These are phyloP conservation scores for Bostrychus sinensis DNA, from an alignment of 2,113 vertebrate genomes.

Conservation along the genomic window DNA sequence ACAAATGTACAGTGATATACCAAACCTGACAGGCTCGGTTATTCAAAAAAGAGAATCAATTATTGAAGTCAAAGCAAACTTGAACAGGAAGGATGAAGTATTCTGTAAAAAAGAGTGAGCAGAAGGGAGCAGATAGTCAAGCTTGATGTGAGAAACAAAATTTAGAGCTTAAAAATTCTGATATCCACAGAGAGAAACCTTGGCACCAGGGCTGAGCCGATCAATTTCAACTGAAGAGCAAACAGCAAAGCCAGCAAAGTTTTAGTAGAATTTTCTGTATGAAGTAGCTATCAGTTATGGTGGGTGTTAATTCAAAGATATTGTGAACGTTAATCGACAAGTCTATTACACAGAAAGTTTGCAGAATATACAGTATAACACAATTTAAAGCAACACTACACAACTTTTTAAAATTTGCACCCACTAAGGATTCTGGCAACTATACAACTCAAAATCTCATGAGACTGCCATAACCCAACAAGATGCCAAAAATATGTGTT, in stretches of 20 bases:
- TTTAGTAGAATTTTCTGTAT: background rate
- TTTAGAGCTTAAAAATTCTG: background rate
- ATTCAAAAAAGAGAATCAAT: background rate
- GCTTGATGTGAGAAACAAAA: background rate
- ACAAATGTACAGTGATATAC: constrained; percentile 6
- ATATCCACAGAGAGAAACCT: background rate
- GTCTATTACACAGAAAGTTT: too few relatives aligned
- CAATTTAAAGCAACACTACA: too few relatives aligned
- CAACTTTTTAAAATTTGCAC: too few relatives aligned
- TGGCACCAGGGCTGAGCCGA: background rate
- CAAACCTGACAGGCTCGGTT: background rate
- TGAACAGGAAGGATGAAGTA: background rate
- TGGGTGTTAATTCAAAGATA: background rate
- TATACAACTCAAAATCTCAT: too few relatives aligned
- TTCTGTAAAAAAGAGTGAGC: background rate
- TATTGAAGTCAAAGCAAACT: background rate
- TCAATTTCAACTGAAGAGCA: background rate
- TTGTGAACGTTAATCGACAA: too few relatives aligned
- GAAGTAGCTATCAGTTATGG: background rate
- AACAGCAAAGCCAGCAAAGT: background rate
- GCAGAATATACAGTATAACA: too few relatives aligned
- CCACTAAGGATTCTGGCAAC: too few relatives aligned
- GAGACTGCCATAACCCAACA: too few relatives aligned
- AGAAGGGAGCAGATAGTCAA: background rate
- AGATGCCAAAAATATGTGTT: too few relatives aligned